Evolutionary conservation across 2,113 vertebrate genomes (phyloP).

Genomic region (Epinephelus cyanopodus): DNA sequence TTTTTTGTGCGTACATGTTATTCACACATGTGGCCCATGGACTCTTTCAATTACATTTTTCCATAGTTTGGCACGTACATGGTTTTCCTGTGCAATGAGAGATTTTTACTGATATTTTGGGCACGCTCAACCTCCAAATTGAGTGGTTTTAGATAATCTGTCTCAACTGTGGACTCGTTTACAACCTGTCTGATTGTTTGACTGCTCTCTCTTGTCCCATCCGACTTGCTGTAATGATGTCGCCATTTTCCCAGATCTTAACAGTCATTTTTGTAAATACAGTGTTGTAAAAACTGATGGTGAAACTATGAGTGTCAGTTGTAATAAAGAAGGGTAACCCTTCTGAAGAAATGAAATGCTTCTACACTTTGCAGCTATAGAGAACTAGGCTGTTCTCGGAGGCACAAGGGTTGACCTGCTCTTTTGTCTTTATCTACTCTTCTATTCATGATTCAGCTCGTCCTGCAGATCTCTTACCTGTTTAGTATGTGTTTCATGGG

Average conservation of each 20-base stretch:
- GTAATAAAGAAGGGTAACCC: background rate
- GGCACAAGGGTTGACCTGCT: background rate
- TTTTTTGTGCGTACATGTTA: background rate
- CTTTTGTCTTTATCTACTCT: conserved; percentile 1
- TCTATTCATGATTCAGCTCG: background rate
- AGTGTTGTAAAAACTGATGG: background rate
- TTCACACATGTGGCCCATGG: background rate
- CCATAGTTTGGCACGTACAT: too few relatives aligned
- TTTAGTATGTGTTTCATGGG: conserved; percentile 13
- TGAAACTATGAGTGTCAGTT: background rate
- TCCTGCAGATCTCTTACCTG: conserved; percentile 8
- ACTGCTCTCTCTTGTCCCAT: conserved; percentile 16
- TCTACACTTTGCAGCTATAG: background rate
- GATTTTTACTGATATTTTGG: too few relatives aligned
- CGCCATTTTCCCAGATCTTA: background rate
- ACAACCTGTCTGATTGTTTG: too few relatives aligned
- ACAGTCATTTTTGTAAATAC: background rate
- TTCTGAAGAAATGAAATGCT: background rate
- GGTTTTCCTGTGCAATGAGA: too few relatives aligned
- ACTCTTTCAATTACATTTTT: background rate
- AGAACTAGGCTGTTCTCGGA: background rate
- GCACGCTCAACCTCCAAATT: too few relatives aligned
- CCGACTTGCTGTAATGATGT: background rate
- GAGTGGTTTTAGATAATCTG: too few relatives aligned
- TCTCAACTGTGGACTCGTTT: too few relatives aligned